These are phyloP conservation scores for Callopanchax toddi DNA, from an alignment of 2,113 vertebrate species.

Conservation along the genomic window DNA sequence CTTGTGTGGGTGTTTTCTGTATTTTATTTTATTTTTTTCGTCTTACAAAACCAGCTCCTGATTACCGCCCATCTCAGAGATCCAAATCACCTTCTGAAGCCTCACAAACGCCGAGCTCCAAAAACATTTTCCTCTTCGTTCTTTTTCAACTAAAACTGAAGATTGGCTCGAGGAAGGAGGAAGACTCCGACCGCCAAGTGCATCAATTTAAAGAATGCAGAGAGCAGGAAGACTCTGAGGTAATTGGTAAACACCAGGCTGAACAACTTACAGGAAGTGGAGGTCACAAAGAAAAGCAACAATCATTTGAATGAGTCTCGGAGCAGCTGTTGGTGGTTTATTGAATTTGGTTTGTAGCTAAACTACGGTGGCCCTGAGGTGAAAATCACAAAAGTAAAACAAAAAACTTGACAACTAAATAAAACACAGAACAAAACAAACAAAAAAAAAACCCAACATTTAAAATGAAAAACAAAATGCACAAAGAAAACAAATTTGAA, in stretches of 20 bases:
- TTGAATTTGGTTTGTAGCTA: background rate
- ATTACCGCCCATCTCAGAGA: constrained; percentile 66
- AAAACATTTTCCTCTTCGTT: constrained; percentile 37
- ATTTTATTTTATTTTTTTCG: constrained; percentile 17
- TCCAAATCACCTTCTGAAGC: constrained; percentile 70
- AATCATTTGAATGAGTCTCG: constrained; percentile 16
- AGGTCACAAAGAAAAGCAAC: background rate
- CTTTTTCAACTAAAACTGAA: constrained; percentile 33
- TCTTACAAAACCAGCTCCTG: constrained; percentile 65
- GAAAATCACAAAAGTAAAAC: background rate
- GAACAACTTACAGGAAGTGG: constrained; percentile 14
- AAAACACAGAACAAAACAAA: background rate
- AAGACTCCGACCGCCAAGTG: constrained; percentile 43
- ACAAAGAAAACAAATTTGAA: no score
- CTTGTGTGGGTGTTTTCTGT: constrained; percentile 77
- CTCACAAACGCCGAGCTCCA: constrained; percentile 34
- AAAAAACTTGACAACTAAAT: background rate
- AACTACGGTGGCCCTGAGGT: background rate
- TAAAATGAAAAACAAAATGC: background rate
- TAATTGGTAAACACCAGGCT: constrained; percentile 53
- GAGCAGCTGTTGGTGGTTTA: background rate
- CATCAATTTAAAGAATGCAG: constrained; percentile 55
- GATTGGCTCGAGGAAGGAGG: constrained; percentile 38
- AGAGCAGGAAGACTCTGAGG: constrained; percentile 40
- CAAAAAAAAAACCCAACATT: no score